phyloP scores from a whole-genome alignment of 1,140 invertebrate species.

The Bombus difficillimus region DNA sequence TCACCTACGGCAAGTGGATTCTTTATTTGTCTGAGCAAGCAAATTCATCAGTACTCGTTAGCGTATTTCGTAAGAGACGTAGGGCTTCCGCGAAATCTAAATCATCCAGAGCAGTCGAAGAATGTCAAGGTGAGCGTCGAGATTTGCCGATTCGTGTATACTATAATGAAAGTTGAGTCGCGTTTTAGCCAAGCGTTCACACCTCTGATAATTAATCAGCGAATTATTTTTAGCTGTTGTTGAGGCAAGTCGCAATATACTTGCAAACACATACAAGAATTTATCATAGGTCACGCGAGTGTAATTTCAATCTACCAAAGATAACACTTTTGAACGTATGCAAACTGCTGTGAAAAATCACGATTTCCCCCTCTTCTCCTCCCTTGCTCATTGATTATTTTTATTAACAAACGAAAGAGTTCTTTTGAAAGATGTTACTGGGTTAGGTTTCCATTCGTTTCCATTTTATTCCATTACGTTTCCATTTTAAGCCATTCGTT shows the following conservation, averaged over 20 bases:
- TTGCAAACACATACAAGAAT: neutral
- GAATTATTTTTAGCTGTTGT: neutral
- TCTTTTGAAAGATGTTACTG: too few relatives aligned
- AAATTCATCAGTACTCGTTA: neutral
- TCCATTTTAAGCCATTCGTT: too few relatives aligned
- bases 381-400: too few relatives aligned
- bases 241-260: neutral
- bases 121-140: conserved; percentile 39
- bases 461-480: too few relatives aligned
- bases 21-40: neutral
- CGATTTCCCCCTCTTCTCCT: too few relatives aligned
- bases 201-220: neutral
- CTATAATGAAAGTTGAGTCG: too few relatives aligned
- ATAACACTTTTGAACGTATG: neutral
- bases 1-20: too few relatives aligned
- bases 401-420: too few relatives aligned
- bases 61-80: neutral
- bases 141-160: conserved; percentile 18
- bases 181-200: too few relatives aligned
- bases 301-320: too few relatives aligned
- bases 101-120: neutral
- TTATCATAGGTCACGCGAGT: neutral
- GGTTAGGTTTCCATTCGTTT: too few relatives aligned
- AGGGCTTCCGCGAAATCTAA: neutral
- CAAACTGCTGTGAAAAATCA: neutral